Evolutionary conservation across 2,888 invertebrate genomes (phyloP), one percentile per base, ranked within the genome.

Genomic region (Amorpha juglandis): DNA sequence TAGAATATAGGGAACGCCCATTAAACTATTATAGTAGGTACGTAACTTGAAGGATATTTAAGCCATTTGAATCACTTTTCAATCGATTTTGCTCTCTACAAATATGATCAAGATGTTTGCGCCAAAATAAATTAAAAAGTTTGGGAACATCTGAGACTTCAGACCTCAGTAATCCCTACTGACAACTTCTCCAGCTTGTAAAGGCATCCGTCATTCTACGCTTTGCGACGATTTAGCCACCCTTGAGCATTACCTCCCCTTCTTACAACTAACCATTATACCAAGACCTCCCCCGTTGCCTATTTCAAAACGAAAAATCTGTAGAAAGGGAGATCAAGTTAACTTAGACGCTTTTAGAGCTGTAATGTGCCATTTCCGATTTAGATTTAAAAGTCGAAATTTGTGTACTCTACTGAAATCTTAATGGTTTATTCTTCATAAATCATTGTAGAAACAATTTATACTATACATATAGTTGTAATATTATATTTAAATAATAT

Each of bases 171-270:
- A 79, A 83, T 80, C 83, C 75, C 76, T 70, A 80, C 79, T 88
- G 89, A 92, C 92, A 92, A 82, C 84, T 84, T 75, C 72, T 81
- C 82, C 80, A 80, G 84, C 90, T 90, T 90, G 92, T 92, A 91
- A 91, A 92, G 89, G 86, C 89, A 92, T 93, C 88, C 87, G 88
- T 93, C 92, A 92, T 91, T 89, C 91, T 73, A 81, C 88, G 83
- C 88, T 80, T 78, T 68, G 71, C 74, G 74, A 80, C 83, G 75
- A 86, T 87, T 86, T 82, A 84, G 74, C 80, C 81, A 80, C 89
- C 91, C 92, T 76, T 73, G 72, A 71, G 74, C 82, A 81, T 80
- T 75, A 78, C 70, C 75, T 73, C 72, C 78, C 81, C 81, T 81
- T 82, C 82, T 85, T 81, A 83, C 72, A 77, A 67, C 67, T 65